Evolutionary conservation across 2,888 invertebrate species (phyloP).

Genomic region (Diarsia mendica): DNA sequence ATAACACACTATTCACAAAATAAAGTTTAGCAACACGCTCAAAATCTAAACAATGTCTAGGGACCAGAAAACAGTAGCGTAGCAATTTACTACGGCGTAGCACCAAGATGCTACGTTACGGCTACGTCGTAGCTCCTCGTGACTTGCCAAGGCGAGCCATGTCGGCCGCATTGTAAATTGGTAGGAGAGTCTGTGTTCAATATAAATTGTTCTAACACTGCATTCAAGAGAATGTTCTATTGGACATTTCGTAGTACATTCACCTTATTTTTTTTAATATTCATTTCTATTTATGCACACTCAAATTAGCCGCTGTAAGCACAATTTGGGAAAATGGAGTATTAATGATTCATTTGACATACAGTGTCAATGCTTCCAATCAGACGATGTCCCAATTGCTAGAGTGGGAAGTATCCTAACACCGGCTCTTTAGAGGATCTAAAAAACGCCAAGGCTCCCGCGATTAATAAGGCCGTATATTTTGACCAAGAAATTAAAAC

Average conservation of each 20-base stretch:
- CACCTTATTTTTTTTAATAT: neutral
- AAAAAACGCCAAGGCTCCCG: too few species aligned
- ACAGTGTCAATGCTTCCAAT: too few species aligned
- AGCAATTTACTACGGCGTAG: slow-evolving; percentile 51
- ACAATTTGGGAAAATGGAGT: too few species aligned
- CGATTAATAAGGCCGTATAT: too few species aligned
- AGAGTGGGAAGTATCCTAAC: too few species aligned
- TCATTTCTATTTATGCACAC: too few species aligned
- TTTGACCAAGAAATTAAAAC: neutral
- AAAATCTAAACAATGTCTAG: neutral
- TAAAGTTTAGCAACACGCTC: neutral
- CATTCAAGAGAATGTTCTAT: slow-evolving; percentile 14
- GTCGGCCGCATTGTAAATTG: slow-evolving; percentile 43
- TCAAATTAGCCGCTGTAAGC: too few species aligned
- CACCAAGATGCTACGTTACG: slow-evolving; percentile 33
- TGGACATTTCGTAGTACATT: neutral
- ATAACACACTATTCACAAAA: neutral
- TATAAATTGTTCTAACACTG: slow-evolving; percentile 42
- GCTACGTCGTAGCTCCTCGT: slow-evolving; percentile 52
- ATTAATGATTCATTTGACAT: too few species aligned
- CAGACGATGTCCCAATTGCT: too few species aligned
- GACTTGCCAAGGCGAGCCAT: slow-evolving; percentile 33
- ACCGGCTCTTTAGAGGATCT: too few species aligned
- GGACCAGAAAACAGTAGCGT: slow-evolving; percentile 9
- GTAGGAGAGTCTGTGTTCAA: slow-evolving; percentile 32